phyloP scores from a whole-genome alignment of 2,113 vertebrate genomes.

The Pterocles gutturalis region DNA sequence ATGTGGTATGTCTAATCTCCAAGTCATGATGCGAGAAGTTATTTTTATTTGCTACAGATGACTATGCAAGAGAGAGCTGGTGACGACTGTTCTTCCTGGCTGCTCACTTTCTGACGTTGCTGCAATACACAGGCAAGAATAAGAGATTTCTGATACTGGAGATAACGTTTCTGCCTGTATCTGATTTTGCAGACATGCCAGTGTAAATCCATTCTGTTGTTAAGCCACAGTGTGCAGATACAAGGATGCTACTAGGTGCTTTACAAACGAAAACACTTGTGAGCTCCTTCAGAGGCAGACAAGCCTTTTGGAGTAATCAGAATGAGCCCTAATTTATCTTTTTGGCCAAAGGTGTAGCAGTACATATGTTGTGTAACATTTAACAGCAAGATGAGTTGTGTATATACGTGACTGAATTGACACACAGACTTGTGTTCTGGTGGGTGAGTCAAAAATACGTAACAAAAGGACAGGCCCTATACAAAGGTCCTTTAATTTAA shows the following conservation, averaged over 20 bases:
- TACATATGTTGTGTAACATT: neutral
- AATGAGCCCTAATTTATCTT: neutral
- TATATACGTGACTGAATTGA: neutral
- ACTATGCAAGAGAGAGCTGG: neutral
- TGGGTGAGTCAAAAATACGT: fast-evolving
- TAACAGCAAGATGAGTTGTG: neutral
- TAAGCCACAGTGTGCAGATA: neutral
- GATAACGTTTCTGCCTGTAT: neutral
- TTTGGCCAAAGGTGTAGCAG: neutral
- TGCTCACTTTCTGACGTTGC: neutral
- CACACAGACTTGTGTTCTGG: neutral
- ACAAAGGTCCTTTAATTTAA: neutral
- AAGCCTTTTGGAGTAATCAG: neutral
- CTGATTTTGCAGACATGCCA: neutral
- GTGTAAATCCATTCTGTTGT: neutral
- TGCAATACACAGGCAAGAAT: fast-evolving
- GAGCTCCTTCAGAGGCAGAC: neutral
- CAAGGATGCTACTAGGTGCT: neutral
- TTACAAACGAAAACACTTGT: neutral
- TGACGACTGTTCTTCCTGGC: neutral
- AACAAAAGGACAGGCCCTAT: neutral
- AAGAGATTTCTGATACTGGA: neutral
- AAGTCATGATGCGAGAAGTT: neutral
- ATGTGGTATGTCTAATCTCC: neutral
- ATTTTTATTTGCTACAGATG: constrained; percentile 52